Evolutionary conservation across 2,113 vertebrate species (phyloP), one percentile per base, ranked within the genome.

Genomic region (Neogobius melanostomus): DNA sequence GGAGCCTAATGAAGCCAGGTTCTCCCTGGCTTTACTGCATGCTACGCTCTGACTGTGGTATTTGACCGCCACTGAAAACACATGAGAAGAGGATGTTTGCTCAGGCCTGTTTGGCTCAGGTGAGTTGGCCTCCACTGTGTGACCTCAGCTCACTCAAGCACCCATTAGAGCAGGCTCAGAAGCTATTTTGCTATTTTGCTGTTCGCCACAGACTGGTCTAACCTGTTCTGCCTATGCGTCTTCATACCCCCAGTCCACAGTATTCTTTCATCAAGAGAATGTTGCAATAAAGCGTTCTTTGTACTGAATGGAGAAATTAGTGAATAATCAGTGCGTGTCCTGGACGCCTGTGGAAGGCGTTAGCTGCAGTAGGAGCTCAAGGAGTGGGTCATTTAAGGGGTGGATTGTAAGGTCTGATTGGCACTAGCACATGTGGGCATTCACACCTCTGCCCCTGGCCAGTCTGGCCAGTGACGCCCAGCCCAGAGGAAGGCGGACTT

Each of bases 391-490:
- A 92, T 90, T 91, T 93, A 90, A 91, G 90, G 92, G 57, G 42
- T 64, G 62, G 68, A 63, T 75, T 92, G 11, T 72, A 57, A 88
- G 76, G 43, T 70, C 87, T 96, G 96, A 97, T 91, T 95, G 95
- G 94, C 94, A 94, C 81, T 74, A 92, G 89, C 95, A 95, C 85
- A 90, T 98, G 95, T 90, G 83, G 86, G 78, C 92, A 90, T 90
- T 91, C 82, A 84, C 94, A 94, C 92, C 76, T 87, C 74, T 82
- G 74, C 81, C 75, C 61, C 67, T 76, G 75, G 85, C 76, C 71
- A 47, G 57, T 68, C 74, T 75, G 73, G 74, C 78, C 63, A 3
- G 66, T 61, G 74, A 51, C 48, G 71, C 69, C 72, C 71, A 21
- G 67, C 69, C 74, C 69, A 56, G 77, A 74, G 54, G 79, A 88